Percentiles rank a stretch among this genome's conserved stretches.
These are phyloP conservation scores for Leptoteleia sp. DNA, from an alignment of 1,140 invertebrate genomes.

Conservation along the genomic window DNA sequence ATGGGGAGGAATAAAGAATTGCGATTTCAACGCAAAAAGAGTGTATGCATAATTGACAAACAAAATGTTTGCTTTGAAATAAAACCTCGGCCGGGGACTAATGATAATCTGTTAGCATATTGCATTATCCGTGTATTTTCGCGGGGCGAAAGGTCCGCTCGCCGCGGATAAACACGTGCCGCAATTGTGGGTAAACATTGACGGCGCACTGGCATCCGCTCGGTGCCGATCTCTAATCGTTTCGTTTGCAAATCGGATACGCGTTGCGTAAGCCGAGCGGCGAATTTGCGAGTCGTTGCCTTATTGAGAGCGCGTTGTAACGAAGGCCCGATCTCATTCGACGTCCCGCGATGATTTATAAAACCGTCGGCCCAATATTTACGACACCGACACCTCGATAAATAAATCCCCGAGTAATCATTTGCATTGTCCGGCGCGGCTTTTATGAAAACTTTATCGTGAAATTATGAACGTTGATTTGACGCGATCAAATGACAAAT, in stretches of 20 bases:
- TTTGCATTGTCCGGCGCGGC: conserved; percentile 36
- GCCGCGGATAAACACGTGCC: conserved; percentile 42
- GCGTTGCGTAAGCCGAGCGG: conserved; percentile 26
- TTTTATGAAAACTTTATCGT: conserved; percentile 52
- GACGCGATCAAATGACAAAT: conserved; percentile 28
- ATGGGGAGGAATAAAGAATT: neutral
- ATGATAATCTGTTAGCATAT: conserved; percentile 42
- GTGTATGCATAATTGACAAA: conserved; percentile 18
- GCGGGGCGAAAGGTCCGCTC: conserved; percentile 30
- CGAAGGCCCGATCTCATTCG: conserved; percentile 28
- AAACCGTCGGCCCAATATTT: conserved; percentile 43
- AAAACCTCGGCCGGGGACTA: conserved; percentile 4
- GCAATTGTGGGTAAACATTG: conserved; percentile 40
- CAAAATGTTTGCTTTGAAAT: conserved; percentile 45
- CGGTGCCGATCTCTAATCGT: conserved; percentile 37
- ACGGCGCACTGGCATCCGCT: conserved; percentile 5
- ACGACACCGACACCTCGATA: conserved; percentile 27
- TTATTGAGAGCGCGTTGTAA: conserved; percentile 41
- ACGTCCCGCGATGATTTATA: conserved; percentile 53
- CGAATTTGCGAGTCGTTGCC: conserved; percentile 48
- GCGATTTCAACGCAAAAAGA: conserved; percentile 5
- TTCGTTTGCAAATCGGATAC: conserved; percentile 41
- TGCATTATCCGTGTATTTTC: conserved; percentile 47
- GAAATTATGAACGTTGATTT: conserved; percentile 39
- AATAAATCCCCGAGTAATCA: conserved; percentile 46